Percentiles rank a stretch among this genome's conserved stretches.
Evolutionary conservation across 1,140 invertebrate genomes (phyloP).

Genomic region (Cherax quadricarinatus): DNA sequence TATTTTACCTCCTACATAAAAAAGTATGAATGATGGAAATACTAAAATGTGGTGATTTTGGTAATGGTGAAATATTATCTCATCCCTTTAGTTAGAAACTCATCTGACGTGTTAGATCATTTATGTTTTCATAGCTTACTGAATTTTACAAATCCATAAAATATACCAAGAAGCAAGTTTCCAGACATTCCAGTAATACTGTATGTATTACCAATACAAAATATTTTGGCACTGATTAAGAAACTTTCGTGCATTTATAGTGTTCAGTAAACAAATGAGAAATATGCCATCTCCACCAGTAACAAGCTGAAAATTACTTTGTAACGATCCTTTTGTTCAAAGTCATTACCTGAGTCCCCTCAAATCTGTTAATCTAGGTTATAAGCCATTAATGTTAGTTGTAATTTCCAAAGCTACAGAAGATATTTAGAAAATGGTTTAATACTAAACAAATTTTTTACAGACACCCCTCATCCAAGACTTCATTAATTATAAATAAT

Average conservation of each 20-base stretch:
- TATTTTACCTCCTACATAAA: neutral
- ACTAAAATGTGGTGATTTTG: neutral
- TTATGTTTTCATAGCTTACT: neutral
- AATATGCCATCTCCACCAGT: neutral
- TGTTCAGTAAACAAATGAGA: too few species aligned
- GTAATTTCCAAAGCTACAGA: neutral
- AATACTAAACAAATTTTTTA: neutral
- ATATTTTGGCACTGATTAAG: too few species aligned
- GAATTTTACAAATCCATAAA: neutral
- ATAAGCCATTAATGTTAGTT: neutral
- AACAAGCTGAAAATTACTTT: neutral
- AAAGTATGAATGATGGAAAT: neutral
- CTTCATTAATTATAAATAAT: neutral
- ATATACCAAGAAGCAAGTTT: neutral
- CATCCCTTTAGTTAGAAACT: neutral
- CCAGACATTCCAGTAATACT: neutral
- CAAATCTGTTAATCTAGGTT: neutral
- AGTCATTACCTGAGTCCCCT: slow-evolving; percentile 12
- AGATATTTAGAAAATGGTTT: neutral
- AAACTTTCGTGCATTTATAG: too few species aligned
- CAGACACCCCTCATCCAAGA: neutral
- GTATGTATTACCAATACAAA: too few species aligned
- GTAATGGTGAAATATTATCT: neutral
- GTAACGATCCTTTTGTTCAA: neutral
- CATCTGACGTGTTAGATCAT: neutral